These are phyloP conservation scores for Nymphalis c-album DNA, from an alignment of 2,888 invertebrate genomes.

Conservation along the genomic window DNA sequence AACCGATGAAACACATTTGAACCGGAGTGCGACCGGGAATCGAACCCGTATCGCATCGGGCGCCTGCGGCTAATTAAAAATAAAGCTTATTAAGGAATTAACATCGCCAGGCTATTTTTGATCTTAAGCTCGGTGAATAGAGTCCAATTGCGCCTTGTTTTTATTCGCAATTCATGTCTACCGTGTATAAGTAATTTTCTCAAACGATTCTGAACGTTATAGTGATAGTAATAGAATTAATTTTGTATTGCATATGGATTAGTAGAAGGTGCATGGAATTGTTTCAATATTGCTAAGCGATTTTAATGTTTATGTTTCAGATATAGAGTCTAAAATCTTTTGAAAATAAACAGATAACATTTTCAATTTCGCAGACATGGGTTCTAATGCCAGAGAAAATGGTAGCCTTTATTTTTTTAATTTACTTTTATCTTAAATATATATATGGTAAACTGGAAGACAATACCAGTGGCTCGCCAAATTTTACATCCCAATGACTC, in stretches of 20 bases:
- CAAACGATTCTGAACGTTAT: not conserved
- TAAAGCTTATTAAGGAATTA: conserved; percentile 14
- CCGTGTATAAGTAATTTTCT: not conserved
- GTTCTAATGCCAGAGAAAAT: conserved; percentile 8
- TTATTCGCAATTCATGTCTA: not conserved
- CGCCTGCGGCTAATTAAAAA: conserved; percentile 26
- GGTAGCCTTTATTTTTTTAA: not conserved
- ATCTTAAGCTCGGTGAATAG: not conserved
- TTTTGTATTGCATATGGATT: conserved; percentile 3
- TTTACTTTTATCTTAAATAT: conserved; percentile 1
- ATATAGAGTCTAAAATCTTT: not conserved
- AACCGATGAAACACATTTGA: conserved; percentile 22
- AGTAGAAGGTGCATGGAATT: conserved; percentile 4
- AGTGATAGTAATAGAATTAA: not conserved
- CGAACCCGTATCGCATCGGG: conserved; percentile 22
- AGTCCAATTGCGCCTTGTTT: not conserved
- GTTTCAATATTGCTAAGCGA: not conserved
- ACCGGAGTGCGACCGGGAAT: conserved; percentile 16
- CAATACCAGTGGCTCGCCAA: not conserved
- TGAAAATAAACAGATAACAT: not conserved
- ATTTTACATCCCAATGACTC: not conserved
- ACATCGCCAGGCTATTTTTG: not conserved
- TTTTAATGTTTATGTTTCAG: not conserved
- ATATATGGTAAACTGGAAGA: not conserved
- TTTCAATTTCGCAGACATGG: conserved; percentile 1